Evolutionary conservation across 30 jellyfish, hydroid and myxozoan species (phyloP).

Genomic region (Aurelia aurita): DNA sequence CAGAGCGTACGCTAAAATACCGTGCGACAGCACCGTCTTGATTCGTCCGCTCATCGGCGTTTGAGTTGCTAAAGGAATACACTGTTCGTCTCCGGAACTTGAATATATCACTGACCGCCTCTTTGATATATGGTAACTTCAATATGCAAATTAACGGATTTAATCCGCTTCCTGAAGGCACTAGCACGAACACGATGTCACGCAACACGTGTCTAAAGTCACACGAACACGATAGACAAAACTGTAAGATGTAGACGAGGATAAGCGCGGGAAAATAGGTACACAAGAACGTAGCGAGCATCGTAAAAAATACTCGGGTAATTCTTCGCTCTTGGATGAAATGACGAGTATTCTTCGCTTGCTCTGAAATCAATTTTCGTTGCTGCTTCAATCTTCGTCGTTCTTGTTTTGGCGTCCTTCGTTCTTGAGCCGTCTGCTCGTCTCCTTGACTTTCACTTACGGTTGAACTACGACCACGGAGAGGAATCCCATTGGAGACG

Average conservation of each 20-base stretch:
- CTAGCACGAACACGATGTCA: constrained; percentile 45
- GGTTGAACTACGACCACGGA: no score
- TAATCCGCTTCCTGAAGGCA: constrained; percentile 62
- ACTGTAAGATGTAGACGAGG: constrained; percentile 45
- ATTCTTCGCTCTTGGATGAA: constrained; percentile 39
- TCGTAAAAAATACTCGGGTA: constrained; percentile 60
- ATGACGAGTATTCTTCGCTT: neutral
- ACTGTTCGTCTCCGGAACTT: neutral
- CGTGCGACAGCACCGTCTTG: no score
- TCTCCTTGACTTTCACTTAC: no score
- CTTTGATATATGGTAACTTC: constrained; percentile 28
- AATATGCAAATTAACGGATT: constrained; percentile 70
- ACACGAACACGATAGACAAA: constrained; percentile 65
- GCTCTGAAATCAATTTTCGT: no score
- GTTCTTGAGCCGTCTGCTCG: no score
- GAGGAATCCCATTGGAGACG: no score
- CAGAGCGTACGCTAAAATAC: no score
- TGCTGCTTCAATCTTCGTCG: no score
- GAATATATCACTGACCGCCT: constrained; percentile 20
- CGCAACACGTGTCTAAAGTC: constrained; percentile 58
- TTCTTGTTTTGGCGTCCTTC: no score
- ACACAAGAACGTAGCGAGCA: constrained; percentile 45
- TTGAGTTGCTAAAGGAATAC: constrained; percentile 23
- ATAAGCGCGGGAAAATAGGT: constrained; percentile 65
- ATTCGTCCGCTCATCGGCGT: neutral